Percentiles rank a stretch among this genome's conserved stretches.
Evolutionary conservation across 2,797 vertebrate genomes (phyloP).

Genomic region (Geotrypetes seraphini): DNA sequence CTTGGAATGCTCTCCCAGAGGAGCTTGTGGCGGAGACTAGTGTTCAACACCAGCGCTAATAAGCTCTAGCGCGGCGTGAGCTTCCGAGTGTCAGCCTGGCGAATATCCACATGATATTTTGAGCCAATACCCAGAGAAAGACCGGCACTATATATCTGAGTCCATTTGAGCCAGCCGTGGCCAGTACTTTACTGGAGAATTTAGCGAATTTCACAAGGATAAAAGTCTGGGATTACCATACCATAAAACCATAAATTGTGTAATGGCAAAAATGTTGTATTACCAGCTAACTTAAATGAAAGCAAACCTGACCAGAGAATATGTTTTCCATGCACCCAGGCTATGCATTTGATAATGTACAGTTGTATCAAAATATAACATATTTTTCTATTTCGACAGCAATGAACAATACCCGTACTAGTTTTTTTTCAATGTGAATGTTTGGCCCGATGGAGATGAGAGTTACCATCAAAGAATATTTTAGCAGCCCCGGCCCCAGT

Average conservation of each 20-base stretch:
- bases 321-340: conserved; percentile 12
- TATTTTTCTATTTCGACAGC: conserved; percentile 51
- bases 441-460: neutral
- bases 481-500: neutral
- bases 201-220: no score
- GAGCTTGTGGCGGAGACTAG: no score
- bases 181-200: no score
- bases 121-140: no score
- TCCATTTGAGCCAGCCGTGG: no score
- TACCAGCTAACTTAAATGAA: no score
- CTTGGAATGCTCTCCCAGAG: no score
- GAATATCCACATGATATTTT: no score
- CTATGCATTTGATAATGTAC: conserved; percentile 27
- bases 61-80: no score
- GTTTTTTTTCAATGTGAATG: conserved; percentile 23
- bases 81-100: no score
- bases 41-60: no score
- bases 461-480: neutral
- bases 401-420: conserved; percentile 15
- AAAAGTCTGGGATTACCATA: neutral
- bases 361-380: conserved; percentile 53
- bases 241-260: neutral
- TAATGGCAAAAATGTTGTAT: neutral
- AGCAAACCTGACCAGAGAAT: neutral
- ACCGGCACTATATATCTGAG: no score